These are phyloP conservation scores for Zapus hudsonius DNA, from an alignment of 2,113 vertebrate species.

Conservation along the genomic window DNA sequence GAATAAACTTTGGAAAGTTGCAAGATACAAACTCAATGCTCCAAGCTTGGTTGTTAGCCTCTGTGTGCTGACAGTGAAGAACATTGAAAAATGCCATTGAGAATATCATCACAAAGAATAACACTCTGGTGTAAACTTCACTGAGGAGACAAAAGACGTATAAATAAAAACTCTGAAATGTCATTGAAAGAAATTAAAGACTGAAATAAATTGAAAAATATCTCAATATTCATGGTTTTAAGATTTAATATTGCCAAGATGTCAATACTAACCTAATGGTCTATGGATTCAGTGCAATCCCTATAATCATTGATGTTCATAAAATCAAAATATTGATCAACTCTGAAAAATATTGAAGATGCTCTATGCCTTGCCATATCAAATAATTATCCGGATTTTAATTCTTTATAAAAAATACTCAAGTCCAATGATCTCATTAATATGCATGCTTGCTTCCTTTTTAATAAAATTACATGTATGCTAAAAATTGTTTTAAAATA, in stretches of 20 bases:
- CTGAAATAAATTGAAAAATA: not conserved
- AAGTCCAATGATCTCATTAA: not conserved
- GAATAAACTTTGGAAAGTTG: not conserved
- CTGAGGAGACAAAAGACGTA: not conserved
- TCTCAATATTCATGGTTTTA: not conserved
- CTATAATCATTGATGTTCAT: not conserved
- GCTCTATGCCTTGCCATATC: not conserved
- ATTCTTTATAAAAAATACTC: not conserved
- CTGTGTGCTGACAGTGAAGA: not conserved
- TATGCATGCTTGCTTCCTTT: not conserved
- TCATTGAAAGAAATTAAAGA: not conserved
- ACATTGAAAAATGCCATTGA: not conserved
- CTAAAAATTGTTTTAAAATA: not conserved
- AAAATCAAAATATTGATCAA: not conserved
- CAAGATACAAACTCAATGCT: not conserved
- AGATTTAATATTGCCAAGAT: not conserved
- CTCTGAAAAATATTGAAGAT: not conserved
- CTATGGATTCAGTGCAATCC: not conserved
- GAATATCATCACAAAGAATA: not conserved
- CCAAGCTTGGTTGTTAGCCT: not conserved
- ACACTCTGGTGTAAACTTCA: not conserved
- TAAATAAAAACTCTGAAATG: not conserved
- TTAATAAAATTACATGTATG: not conserved
- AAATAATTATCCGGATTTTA: not conserved
- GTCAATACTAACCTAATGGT: not conserved